Conservation (phyloP, 2,888 invertebrate species). For the Diarsia rubi region DNA sequence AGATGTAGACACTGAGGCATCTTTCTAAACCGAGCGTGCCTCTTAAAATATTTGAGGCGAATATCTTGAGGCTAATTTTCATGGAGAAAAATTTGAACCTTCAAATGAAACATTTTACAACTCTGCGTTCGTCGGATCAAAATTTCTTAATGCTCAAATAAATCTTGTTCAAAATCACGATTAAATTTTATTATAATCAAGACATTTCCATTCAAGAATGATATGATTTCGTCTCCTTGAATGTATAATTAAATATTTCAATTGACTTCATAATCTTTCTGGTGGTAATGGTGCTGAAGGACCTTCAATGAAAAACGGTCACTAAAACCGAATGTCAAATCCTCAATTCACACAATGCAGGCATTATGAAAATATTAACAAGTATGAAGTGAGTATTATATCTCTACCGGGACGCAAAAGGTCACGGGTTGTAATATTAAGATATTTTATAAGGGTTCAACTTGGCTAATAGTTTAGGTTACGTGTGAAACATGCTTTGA, state of each 20-base stretch:
- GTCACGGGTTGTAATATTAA: constrained; percentile 65
- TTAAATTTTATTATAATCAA: constrained; percentile 20
- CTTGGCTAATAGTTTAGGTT: constrained; percentile 68
- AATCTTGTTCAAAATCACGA: constrained; percentile 20
- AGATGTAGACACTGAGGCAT: constrained; percentile 14
- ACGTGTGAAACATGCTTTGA: constrained; percentile 61
- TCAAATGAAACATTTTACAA: background rate
- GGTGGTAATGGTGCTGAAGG: background rate
- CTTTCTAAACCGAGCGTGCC: constrained; percentile 22
- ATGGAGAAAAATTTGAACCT: background rate
- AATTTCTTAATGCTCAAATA: background rate
- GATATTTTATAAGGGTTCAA: constrained; percentile 71
- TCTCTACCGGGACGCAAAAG: constrained; percentile 52
- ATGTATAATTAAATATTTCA: constrained; percentile 42
- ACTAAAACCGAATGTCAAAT: constrained; percentile 38
- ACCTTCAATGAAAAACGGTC: constrained; percentile 31
- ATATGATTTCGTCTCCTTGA: constrained; percentile 20
- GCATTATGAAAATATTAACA: constrained; percentile 65
- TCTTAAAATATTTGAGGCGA: constrained; percentile 21
- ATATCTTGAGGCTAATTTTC: constrained; percentile 18
- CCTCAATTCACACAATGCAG: constrained; percentile 49
- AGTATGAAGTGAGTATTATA: constrained; percentile 53
- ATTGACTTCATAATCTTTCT: constrained; percentile 30
- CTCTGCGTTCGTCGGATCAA: background rate
- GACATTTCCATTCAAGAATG: constrained; percentile 36